phyloP scores from a whole-genome alignment of 2,797 vertebrate genomes.

The Neostethus bicornis region DNA sequence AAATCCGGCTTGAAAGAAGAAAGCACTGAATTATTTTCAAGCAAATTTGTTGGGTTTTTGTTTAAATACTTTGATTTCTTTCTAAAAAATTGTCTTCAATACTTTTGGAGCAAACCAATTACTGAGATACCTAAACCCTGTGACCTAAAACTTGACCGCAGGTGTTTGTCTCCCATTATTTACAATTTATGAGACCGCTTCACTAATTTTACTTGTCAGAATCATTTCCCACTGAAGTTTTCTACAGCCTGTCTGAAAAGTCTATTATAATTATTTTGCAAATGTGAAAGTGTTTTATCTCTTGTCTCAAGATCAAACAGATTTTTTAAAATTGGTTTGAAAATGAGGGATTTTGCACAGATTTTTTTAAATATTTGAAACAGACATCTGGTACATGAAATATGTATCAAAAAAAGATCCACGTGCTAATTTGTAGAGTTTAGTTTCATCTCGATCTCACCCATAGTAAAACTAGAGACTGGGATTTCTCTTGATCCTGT shows the following conservation, averaged over 20 bases:
- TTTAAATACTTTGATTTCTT: slow-evolving; percentile 32
- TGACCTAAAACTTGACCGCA: slow-evolving; percentile 30
- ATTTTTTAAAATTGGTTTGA: background rate
- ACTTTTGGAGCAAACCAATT: slow-evolving; percentile 5
- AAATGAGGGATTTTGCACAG: too few relatives aligned
- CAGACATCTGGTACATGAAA: background rate
- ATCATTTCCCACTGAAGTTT: slow-evolving; percentile 12
- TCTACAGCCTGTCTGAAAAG: slow-evolving; percentile 1
- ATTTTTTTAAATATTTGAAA: background rate
- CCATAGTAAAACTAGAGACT: background rate
- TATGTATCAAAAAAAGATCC: background rate
- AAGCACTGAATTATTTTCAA: slow-evolving; percentile 12
- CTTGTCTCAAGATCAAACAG: background rate
- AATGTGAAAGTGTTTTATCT: background rate
- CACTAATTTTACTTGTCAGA: slow-evolving; percentile 17
- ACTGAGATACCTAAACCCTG: slow-evolving; percentile 3
- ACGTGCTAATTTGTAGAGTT: background rate
- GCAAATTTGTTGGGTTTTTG: slow-evolving; percentile 17
- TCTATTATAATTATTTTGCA: background rate
- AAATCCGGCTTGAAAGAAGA: slow-evolving; percentile 19
- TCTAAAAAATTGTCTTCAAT: slow-evolving; percentile 20
- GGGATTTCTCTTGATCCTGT: background rate
- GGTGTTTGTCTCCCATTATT: slow-evolving; percentile 1
- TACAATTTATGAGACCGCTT: slow-evolving; percentile 3
- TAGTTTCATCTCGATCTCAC: background rate